Base-by-base conservation (phyloP, 2,797 vertebrate species). In the Helarctos malayanus region DNA sequence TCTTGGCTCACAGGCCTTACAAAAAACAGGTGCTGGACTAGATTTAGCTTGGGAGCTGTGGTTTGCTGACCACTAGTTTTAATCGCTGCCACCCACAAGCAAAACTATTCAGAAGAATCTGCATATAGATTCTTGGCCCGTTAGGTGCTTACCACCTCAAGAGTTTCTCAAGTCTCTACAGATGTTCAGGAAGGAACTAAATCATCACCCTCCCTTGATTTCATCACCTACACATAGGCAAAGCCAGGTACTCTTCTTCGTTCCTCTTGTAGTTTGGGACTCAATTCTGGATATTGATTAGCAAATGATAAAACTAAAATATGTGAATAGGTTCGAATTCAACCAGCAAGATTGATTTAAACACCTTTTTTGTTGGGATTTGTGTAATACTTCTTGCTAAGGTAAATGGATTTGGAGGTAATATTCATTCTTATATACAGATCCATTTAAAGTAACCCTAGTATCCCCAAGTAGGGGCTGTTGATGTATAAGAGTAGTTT, bases 331-430 rank as follows among this genome's bases (percentile, higher is more conserved):
- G 15, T 88, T 63, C 52, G 80, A 41, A 38, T 63, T 87, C 82
- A 94, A 89, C 86, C 61, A 92, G 35, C 25, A 80, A 81, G 29
- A 27, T 13, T 80, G n/a, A 83, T 68, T 89, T 94, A 65, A 75
- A 89, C 32, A 21, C 15, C 59, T 91, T 93, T 38, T 69, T 90
- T 4, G 13, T 16, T 65, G 54, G 52, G 13, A 29, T 47, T 68
- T 92, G 57, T 68, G 2, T 86, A 54, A 81, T 11, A 59, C 80
- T 63, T 52, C 45, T 75, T 83, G 49, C 52, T 92, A 38, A 84
- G 63, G 19, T 90, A 81, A 97, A 16, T 86, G 32, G 63, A 57
- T 69, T 86, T 87, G 63, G 23, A 90, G 57, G 57, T 78, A 45
- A 81, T 80, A 90, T 5, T 86, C 29, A 47, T 19, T 89, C 49